phyloP scores from a whole-genome alignment of 2,113 vertebrate genomes.

The Vireo altiloquus region DNA sequence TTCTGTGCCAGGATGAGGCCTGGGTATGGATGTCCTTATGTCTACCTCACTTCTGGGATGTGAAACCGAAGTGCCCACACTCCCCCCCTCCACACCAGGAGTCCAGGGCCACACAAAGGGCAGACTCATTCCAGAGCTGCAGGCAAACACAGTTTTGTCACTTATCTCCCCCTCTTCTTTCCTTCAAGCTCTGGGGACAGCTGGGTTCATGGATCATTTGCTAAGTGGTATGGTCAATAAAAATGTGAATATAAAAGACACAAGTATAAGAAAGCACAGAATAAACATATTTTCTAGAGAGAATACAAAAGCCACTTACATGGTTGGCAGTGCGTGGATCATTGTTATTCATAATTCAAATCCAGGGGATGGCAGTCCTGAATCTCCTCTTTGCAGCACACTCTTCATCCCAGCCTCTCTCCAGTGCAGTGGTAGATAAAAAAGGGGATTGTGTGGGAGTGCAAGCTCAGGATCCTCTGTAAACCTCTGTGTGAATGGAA shows the following conservation, averaged over 20 bases:
- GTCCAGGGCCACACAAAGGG: fast-evolving
- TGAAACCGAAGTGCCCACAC: not conserved
- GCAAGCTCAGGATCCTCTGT: not conserved
- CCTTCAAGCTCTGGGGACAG: not conserved
- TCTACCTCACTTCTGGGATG: not conserved
- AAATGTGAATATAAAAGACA: not conserved
- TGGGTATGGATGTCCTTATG: fast-evolving
- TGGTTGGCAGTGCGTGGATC: not conserved
- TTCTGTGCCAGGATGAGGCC: not conserved
- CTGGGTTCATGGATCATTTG: not conserved
- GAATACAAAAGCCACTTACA: not conserved
- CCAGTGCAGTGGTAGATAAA: not conserved
- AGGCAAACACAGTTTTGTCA: not conserved
- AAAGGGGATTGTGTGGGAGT: not conserved
- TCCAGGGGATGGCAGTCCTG: not conserved
- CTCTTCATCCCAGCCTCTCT: not conserved
- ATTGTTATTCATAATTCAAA: not conserved
- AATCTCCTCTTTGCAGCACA: not conserved
- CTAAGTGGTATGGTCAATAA: not conserved
- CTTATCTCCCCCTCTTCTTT: not conserved
- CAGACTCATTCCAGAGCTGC: not conserved
- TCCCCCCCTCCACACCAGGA: not conserved
- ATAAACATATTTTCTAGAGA: not conserved
- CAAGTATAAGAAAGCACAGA: not conserved
- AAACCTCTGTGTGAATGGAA: not conserved